Conservation (phyloP, 2,888 invertebrate genomes). For the Macrosiphum euphorbiae region DNA sequence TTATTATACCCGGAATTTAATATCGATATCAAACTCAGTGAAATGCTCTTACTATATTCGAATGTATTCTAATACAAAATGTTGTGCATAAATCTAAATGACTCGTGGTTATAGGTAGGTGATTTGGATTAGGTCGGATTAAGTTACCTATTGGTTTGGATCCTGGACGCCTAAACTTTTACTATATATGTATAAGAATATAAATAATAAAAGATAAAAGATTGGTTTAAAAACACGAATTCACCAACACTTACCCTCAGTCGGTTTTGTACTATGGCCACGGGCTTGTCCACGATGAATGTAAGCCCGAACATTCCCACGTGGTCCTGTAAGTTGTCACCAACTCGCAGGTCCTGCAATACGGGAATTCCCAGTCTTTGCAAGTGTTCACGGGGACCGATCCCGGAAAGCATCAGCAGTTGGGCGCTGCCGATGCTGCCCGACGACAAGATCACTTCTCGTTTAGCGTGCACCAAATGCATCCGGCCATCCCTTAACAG, state of each 20-base stretch:
- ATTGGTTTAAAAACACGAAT: not conserved
- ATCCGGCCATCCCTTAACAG: constrained; percentile 81
- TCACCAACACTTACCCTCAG: constrained; percentile 67
- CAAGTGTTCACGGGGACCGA: constrained; percentile 82
- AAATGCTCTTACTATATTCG: not conserved
- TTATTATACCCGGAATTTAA: not conserved
- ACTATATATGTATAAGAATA: not conserved
- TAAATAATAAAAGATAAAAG: too few relatives aligned
- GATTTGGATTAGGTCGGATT: not conserved
- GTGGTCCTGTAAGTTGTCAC: constrained; percentile 89
- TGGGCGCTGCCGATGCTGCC: constrained; percentile 95
- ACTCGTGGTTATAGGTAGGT: not conserved
- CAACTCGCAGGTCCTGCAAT: constrained; percentile 78
- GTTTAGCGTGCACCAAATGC: constrained; percentile 72
- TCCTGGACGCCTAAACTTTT: not conserved
- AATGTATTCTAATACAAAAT: not conserved
- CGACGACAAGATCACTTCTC: constrained; percentile 82
- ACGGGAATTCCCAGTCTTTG: constrained; percentile 80
- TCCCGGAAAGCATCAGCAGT: constrained; percentile 90
- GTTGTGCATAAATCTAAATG: not conserved
- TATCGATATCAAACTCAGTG: not conserved
- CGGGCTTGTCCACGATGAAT: constrained; percentile 85
- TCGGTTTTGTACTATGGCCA: constrained; percentile 84
- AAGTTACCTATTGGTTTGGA: not conserved
- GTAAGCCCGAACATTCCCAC: constrained; percentile 84